Evolutionary conservation across 2,113 vertebrate species (phyloP), one percentile per base, ranked within the genome.

Genomic region (Falcunculus frontatus): DNA sequence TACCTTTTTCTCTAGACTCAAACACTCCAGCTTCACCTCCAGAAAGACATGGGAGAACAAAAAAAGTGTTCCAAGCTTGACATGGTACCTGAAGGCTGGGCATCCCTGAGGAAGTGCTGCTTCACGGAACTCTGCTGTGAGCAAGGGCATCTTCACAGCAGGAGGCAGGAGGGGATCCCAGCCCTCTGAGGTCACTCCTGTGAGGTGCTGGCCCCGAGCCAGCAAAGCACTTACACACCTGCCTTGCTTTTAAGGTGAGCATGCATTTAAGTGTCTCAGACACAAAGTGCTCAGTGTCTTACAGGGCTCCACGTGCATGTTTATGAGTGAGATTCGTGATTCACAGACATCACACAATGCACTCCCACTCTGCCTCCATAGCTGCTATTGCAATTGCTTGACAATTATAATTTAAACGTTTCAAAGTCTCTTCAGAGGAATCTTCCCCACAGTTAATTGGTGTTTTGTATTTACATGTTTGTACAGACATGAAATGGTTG

Each of bases 191-290:
- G 73, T 79, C 81, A 33, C 42, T 55, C 21, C 56, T 72, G 56
- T 8, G 15, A 63, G 56, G 39, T 0, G 0, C 81, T 95, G 95
- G 84, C 87, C 73, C 57, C 3, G 5, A 23, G 94, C 90, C 96
- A 96, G 90, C 47, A 64, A 50, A 88, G 87, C 94, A 94, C 90
- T 95, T 19, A 60, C 75, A 80, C 88, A 95, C 88, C 92, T 96
- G 92, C 70, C 65, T 52, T 7, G 78, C 90, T 79, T 49, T 87
- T 30, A 27, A 94, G 94, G 90, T 88, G 49, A 90, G 85, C 63
- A 13, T 3, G 26, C 32, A 33, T 46, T 64, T 13, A 11, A 85
- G 67, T 44, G 44, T 37, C 57, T 91, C 46, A 20, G 69, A 80
- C 83, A 68, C 81, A 70, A 73, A 94, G 83, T 86, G 95, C 82